A percentile compares a stretch with the other conserved stretches of the same genome.
Conservation (phyloP, 2,797 vertebrate genomes). For the Chelon labrosus region DNA sequence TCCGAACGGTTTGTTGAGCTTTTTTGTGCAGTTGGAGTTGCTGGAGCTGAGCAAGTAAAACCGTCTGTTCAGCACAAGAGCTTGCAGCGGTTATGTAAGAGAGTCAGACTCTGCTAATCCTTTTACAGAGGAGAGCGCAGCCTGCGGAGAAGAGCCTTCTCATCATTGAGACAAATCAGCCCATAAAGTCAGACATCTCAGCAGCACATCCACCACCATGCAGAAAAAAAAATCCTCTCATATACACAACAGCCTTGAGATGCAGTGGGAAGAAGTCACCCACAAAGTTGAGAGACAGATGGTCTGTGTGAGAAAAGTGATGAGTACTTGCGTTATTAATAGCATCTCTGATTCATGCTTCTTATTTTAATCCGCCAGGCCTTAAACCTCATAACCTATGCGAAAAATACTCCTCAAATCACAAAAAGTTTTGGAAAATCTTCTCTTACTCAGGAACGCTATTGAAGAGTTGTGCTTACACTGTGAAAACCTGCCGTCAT, state of each 20-base stretch:
- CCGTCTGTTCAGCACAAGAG: conserved; percentile 19
- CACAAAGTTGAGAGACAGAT: neutral
- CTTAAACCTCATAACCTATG: conserved; percentile 20
- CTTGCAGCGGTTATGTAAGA: conserved; percentile 61
- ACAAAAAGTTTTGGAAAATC: conserved; percentile 3
- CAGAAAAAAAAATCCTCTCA: conserved; percentile 19
- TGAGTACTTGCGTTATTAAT: conserved; percentile 37
- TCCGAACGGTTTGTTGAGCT: neutral
- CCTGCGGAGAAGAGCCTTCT: conserved; percentile 46
- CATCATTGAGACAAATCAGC: conserved; percentile 63
- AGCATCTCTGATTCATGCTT: conserved; percentile 20
- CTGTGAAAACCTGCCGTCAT: conserved; percentile 6
- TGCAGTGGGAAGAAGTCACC: conserved; percentile 21
- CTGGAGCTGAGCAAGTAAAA: conserved; percentile 18
- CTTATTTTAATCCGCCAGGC: conserved; percentile 18
- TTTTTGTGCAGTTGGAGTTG: neutral
- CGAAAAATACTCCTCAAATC: conserved; percentile 28
- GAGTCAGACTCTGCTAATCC: conserved; percentile 63
- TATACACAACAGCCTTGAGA: conserved; percentile 6
- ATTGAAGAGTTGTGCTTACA: conserved; percentile 1
- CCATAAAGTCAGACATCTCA: conserved; percentile 30
- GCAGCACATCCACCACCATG: conserved; percentile 7
- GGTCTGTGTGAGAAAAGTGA: neutral
- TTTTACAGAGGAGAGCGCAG: conserved; percentile 49
- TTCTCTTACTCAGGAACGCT: neutral